Evolutionary conservation across 2,797 vertebrate species (phyloP), one percentile per base, ranked within the genome.

Genomic region (Peromyscus nudipes): DNA sequence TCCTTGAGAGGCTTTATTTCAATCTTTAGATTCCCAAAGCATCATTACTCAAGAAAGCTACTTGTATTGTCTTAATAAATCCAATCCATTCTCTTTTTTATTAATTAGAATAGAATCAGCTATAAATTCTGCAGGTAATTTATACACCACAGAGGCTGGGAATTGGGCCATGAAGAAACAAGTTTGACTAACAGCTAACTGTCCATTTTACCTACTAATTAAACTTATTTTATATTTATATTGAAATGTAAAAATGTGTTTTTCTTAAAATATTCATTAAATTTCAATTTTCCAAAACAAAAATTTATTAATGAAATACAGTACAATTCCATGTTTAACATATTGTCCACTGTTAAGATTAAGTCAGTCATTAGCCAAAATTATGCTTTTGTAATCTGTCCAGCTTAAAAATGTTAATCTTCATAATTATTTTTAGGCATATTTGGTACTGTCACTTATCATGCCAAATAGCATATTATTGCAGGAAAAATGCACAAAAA

Each of bases 401-500:
- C 34, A 88, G 71, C 64, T 31, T 83, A 40, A 67, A 75, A 89
- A 92, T 43, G 1, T 73, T 92, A 77, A 43, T 3, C 3, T 91
- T 89, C 12, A 37, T 81, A 88, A 87, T 83, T 94, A 92, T 94
- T 95, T 95, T 88, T 94, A 96, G n/a, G 57, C 57, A 57, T 96
- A 55, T 94, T 71, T 96, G 55, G 49, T 71, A 27, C 76, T 69
- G 71, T 94, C 71, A 71, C 0, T 87, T 92, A 85, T 92, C 88
- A 95, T 94, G 62, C 71, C 71, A 97, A 94, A 67, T 83, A 92
- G 21, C 75, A 69, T 40, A 92, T 81, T 95, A 83, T 86, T 96
- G 16, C 81, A 88, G 49, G 34, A 79, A 62, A 83, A 90, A 90
- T 75, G 62, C 65, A 62, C 16, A 46, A 87, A 95, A 84, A 37